Evolutionary conservation across 2,888 invertebrate genomes (phyloP), one percentile per base, ranked within the genome.

Genomic region (Drosophila tanythrix): DNA sequence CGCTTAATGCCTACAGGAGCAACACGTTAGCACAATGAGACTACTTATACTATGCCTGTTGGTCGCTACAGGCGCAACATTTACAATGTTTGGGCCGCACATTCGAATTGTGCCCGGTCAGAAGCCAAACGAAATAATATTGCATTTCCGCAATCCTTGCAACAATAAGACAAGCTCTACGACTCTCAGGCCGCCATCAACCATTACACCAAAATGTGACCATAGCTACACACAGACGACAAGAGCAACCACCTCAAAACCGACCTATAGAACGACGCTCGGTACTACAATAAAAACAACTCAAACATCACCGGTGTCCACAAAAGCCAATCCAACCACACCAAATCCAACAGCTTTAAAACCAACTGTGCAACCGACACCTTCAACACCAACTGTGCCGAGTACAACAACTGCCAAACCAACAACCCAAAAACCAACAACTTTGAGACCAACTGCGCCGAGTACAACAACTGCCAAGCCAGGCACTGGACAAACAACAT

Each of bases 121-220:
- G 7, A 59, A 72, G 13, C 65, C 78, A 3, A 88, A 82, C 33
- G 89, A 84, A 64, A 89, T 89, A 8, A 21, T 89, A 35, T 62
- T 84, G 15, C 88, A 79, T 13, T 84, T 84, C 36, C 84, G 83
- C 13, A 82, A 84, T 56, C 83, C 83, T 0, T 84, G 85, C 61
- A 88, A 59, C 48, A 89, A 89, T 21, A 74, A 76, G 43, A 87
- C 87, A 2, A 89, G 67, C 67, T 63, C 38, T 2, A 83, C 89
- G 3, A 89, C 89, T 2, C 36, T 89, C 0, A 51, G 53, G 25
- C 86, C 88, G 2, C 79, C 75, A n/a, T 8, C 59, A 8, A 52
- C 78, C 6, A 81, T 83, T 0, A 86, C 82, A 18, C 74, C 67
- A 1, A 63, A 52, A 0, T 78, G 85, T 21, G 59, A 61, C 31